These are phyloP conservation scores for Serilophus lunatus DNA, from an alignment of 2,113 vertebrate genomes.

Conservation along the genomic window DNA sequence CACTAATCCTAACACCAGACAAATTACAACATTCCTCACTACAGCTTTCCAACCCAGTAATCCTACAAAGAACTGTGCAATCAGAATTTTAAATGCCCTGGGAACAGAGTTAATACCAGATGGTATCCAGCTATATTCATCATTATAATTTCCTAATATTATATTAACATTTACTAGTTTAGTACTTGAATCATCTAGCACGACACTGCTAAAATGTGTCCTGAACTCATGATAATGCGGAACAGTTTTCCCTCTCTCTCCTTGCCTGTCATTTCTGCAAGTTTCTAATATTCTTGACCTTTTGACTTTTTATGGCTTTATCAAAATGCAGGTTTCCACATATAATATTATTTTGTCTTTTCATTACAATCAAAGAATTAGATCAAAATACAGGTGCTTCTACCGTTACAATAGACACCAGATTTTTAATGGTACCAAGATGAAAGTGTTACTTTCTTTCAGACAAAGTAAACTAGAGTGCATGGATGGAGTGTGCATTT, in stretches of 20 bases:
- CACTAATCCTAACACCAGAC: neutral
- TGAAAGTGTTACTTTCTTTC: neutral
- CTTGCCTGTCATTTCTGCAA: neutral
- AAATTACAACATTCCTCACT: conserved; percentile 18
- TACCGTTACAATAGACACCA: neutral
- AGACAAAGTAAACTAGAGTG: neutral
- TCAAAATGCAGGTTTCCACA: neutral
- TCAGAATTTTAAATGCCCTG: conserved; percentile 43
- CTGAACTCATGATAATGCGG: neutral
- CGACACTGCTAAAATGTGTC: neutral
- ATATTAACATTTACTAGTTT: conserved; percentile 49
- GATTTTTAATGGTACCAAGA: neutral
- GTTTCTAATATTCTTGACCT: conserved; percentile 4
- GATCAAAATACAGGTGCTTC: neutral
- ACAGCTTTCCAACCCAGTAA: conserved; percentile 23
- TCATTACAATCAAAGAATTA: neutral
- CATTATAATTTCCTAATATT: conserved; percentile 51
- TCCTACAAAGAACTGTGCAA: conserved; percentile 21
- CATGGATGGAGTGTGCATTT: neutral
- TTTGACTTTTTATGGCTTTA: neutral
- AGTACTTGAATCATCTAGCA: conserved; percentile 13
- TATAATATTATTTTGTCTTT: neutral
- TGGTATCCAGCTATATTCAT: conserved; percentile 42
- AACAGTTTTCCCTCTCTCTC: neutral
- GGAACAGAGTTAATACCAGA: conserved; percentile 47